Percentiles rank a stretch among this genome's conserved stretches.
Conservation (phyloP, 2,113 vertebrate genomes). For the Pseudolaguvia tuberculata region DNA sequence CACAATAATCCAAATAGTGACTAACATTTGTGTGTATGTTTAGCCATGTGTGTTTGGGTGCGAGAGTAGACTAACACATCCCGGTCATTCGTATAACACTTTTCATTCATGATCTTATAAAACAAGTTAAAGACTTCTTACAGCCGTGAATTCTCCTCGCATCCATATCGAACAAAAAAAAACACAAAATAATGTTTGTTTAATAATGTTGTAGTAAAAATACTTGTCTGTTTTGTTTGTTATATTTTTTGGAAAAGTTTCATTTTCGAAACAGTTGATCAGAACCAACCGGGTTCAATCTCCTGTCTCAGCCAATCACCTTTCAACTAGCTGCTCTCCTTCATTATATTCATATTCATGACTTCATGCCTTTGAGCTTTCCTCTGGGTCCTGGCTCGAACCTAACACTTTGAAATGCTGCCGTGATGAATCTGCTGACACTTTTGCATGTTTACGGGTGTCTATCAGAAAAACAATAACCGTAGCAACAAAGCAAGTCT, state of each 20-base stretch:
- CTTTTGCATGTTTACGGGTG: background rate
- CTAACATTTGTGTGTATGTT: background rate
- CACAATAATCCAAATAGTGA: background rate
- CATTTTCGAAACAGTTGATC: background rate
- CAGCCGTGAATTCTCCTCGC: background rate
- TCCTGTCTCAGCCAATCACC: background rate
- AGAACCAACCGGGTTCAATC: background rate
- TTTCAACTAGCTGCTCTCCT: background rate
- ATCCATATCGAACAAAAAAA: background rate
- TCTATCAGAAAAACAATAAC: background rate
- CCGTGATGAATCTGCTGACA: background rate
- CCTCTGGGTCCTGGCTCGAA: background rate
- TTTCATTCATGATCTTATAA: too few relatives aligned
- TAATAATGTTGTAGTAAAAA: background rate
- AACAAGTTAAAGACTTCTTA: too few relatives aligned
- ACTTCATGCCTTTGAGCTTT: background rate
- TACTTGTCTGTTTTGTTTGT: background rate
- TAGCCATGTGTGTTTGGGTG: background rate
- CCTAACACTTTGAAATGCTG: background rate
- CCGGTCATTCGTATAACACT: background rate
- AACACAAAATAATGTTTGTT: background rate
- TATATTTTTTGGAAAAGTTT: background rate
- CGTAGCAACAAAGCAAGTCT: background rate
- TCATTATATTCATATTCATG: slow-evolving; percentile 4
- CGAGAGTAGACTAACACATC: background rate